Percentiles rank a stretch among this genome's conserved stretches.
phyloP scores from a whole-genome alignment of 2,113 vertebrate genomes.

The Sorex araneus region DNA sequence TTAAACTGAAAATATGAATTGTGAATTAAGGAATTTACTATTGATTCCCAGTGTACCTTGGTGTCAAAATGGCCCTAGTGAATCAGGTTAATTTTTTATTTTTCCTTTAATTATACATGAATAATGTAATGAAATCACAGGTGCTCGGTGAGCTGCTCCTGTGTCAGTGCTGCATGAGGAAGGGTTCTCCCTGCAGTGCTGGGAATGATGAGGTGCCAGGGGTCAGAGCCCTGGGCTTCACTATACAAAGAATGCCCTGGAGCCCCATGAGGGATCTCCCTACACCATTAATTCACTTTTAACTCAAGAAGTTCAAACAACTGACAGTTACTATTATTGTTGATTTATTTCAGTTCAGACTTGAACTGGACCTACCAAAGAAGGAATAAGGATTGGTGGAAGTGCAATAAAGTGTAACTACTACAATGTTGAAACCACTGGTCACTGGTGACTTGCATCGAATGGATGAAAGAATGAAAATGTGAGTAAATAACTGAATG shows the following conservation, averaged over 20 bases:
- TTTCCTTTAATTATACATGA: conserved; percentile 33
- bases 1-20: neutral
- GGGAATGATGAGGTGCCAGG: too few species aligned
- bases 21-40: neutral
- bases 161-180: too few species aligned
- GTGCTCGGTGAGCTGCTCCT: too few species aligned
- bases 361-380: neutral
- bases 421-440: neutral
- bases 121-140: neutral
- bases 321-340: neutral
- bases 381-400: neutral
- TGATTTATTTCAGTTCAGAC: neutral
- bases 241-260: too few species aligned
- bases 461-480: neutral
- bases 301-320: neutral
- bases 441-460: neutral
- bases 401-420: neutral
- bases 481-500: neutral
- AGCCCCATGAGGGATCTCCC: too few species aligned
- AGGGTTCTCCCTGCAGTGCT: too few species aligned
- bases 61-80: neutral
- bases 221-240: too few species aligned
- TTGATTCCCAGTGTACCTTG: conserved; percentile 11
- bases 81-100: neutral
- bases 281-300: neutral